Percentiles rank a stretch among this genome's conserved stretches.
These are phyloP conservation scores for Lepas anatifera DNA, from an alignment of 2,888 invertebrate genomes.

Conservation along the genomic window DNA sequence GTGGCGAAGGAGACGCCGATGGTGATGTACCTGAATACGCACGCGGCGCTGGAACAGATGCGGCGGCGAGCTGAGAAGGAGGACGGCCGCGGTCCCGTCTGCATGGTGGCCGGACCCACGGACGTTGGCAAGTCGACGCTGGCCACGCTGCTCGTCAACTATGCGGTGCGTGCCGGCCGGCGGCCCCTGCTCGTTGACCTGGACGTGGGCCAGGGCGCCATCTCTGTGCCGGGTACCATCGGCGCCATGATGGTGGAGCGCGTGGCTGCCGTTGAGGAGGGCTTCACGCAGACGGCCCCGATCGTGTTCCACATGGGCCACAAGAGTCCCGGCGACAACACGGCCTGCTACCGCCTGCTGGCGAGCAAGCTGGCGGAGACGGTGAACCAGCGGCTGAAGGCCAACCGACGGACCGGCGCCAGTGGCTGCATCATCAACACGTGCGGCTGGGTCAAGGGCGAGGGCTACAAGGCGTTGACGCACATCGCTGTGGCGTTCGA, in stretches of 20 bases:
- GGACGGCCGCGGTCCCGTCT: slow-evolving; percentile 56
- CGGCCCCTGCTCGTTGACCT: slow-evolving; percentile 83
- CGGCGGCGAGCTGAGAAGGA: slow-evolving; percentile 56
- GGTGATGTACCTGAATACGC: slow-evolving; percentile 89
- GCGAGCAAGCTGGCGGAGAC: slow-evolving; percentile 75
- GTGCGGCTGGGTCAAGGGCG: slow-evolving; percentile 91
- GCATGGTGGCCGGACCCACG: slow-evolving; percentile 83
- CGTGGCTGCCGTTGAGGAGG: slow-evolving; percentile 87
- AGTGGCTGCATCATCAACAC: slow-evolving; percentile 94
- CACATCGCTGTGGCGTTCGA: slow-evolving; percentile 88
- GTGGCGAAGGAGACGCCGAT: slow-evolving; percentile 94
- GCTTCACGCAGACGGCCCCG: slow-evolving; percentile 86
- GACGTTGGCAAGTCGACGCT: slow-evolving; percentile 96
- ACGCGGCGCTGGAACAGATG: slow-evolving; percentile 85
- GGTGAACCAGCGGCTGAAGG: slow-evolving; percentile 66
- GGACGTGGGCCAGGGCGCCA: slow-evolving; percentile 88
- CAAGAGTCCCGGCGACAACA: slow-evolving; percentile 58
- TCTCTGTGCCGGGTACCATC: slow-evolving; percentile 83
- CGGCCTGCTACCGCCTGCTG: slow-evolving; percentile 68
- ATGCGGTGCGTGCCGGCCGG: slow-evolving; percentile 54
- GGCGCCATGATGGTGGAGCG: slow-evolving; percentile 82
- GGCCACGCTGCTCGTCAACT: slow-evolving; percentile 76
- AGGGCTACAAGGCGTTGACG: slow-evolving; percentile 73
- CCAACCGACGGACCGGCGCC: slow-evolving; percentile 43
- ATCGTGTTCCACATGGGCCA: slow-evolving; percentile 90